Evolutionary conservation across 2,888 invertebrate genomes (phyloP), one percentile per base, ranked within the genome.

Genomic region (Limnephilus auricula): DNA sequence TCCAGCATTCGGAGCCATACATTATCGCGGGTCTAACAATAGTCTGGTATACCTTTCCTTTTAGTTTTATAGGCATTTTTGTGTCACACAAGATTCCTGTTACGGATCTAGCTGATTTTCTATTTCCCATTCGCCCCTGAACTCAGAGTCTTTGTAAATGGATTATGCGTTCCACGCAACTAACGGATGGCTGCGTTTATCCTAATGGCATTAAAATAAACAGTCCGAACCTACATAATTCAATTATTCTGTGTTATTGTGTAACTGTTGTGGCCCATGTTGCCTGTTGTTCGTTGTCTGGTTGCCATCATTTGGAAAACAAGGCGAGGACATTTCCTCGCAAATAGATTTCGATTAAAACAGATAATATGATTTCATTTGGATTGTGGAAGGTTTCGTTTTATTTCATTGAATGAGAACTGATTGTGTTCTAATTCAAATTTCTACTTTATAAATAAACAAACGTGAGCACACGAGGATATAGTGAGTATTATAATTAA

Each of bases 181-280:
- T 79, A 89, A 89, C 89, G 89, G 89, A n/a, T 31, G 89, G 79
- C 34, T 89, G 89, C 89, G 37, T 89, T 89, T 89, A 89, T 89
- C 89, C 89, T 89, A 79, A 89, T 89, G 89, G 89, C 79, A 89
- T 89, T 89, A 79, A 79, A 89, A 79, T 79, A 89, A 89, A 78
- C 65, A 89, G 65, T n/a, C 65, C 25, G 65, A 79, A 78, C n/a
- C 30, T 13, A 34, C n/a, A 40, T 89, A 89, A 89, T 89, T 89
- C 34, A 78, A 89, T 89, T 89, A 89, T 79, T 84, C 25, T 84
- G 32, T 37, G 25, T 65, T 65, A 65, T 65, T 65, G 65, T n/a
- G 65, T n/a, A 65, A 65, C 65, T 65, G 25, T 5, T 65, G 25
- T 65, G n/a, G 65, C 25, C 65, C 25, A 65, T n/a, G n/a, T 50